Evolutionary conservation across 2,888 invertebrate species (phyloP).

Genomic region (Carcina quercana): DNA sequence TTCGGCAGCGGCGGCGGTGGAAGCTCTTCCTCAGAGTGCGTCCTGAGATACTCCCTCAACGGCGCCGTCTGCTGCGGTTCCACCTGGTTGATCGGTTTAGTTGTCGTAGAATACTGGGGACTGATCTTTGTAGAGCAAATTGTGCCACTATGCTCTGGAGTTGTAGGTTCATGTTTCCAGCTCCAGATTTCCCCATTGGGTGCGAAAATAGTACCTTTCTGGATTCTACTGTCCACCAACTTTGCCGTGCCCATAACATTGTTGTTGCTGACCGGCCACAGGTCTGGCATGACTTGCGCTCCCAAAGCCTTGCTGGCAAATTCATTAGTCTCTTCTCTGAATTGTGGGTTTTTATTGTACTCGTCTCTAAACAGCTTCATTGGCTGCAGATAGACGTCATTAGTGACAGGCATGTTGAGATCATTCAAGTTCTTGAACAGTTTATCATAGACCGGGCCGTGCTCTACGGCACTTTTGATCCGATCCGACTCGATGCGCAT

Average conservation of each 20-base stretch:
- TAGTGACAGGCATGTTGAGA: constrained; percentile 62
- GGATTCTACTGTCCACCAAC: constrained; percentile 52
- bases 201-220: constrained; percentile 67
- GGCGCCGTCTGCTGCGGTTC: constrained; percentile 63
- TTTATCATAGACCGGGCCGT: constrained; percentile 75
- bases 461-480: constrained; percentile 75
- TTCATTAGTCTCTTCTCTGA: constrained; percentile 70
- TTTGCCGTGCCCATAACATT: constrained; percentile 58
- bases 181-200: constrained; percentile 71
- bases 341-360: constrained; percentile 66
- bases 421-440: constrained; percentile 69
- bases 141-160: constrained; percentile 60
- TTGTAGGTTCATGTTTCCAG: constrained; percentile 68
- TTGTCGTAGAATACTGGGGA: constrained; percentile 61
- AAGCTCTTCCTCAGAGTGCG: constrained; percentile 52
- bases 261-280: constrained; percentile 55
- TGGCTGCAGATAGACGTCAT: constrained; percentile 72
- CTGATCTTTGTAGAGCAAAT: constrained; percentile 64
- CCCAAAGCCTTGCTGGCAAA: constrained; percentile 64
- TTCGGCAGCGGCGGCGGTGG: constrained; percentile 60
- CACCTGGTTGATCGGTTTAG: constrained; percentile 56
- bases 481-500: constrained; percentile 72
- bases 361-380: constrained; percentile 72
- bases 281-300: constrained; percentile 58
- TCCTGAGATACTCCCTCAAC: constrained; percentile 52